Evolutionary conservation across 2,888 invertebrate genomes (phyloP), one percentile per base, ranked within the genome.

Genomic region (Pyrrhosoma nymphula): DNA sequence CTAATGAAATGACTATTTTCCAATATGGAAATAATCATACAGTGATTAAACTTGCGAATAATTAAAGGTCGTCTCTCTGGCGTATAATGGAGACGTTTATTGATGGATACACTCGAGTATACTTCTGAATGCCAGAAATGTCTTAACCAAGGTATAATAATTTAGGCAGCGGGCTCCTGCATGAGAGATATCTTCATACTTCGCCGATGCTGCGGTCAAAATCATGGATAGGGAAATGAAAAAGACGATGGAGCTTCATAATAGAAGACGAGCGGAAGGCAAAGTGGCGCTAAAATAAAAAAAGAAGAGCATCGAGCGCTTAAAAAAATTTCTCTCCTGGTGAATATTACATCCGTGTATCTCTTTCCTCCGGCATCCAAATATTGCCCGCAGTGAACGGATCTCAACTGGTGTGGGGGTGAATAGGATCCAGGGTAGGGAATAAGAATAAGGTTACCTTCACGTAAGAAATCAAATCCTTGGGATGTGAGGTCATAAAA

Each of bases 381-480:
- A 23, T 47, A 69, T 82, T 82, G 8, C 82, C 82, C n/a, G 89
- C 47, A 47, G n/a, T 47, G 89, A 26, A 89, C 47, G 55, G 55
- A 35, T 8, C 56, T 16, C 56, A 56, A 12, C 10, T 39, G 6
- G 14, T 39, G 1, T 47, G n/a, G 56, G 56, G 55, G 47, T 23
- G 35, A 47, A 88, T 18, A 82, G 56, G n/a, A 56, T 23, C 47
- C 47, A 12, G 47, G 35, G 82, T 89, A 4, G 14, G 23, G 26
- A 14, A 60, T n/a, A 10, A 18, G 35, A 89, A 89, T 16, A 56
- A 55, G 56, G 47, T 56, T 26, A 56, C 55, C 56, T 20, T 56
- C 56, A 14, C n/a, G 82, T 35, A n/a, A 89, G 89, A 56, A 55
- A 89, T 89, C 89, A 89, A 55, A 89, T 89, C 89, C 89, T 26